Conservation (phyloP, 2,113 vertebrate genomes). For the Coryphaenoides rupestris region DNA sequence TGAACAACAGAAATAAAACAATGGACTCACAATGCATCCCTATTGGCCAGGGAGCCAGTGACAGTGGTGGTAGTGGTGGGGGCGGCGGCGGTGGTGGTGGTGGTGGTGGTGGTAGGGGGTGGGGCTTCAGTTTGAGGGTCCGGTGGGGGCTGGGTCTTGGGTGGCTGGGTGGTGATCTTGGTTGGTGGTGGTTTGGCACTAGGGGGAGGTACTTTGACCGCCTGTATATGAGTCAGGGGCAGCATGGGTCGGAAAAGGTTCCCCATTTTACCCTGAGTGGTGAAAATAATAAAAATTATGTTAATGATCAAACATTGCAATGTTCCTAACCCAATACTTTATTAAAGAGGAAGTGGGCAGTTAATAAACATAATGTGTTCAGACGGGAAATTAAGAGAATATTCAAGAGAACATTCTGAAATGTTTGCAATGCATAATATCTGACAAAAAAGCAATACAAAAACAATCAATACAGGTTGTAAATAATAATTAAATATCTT, state of each 20-base stretch:
- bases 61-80: conserved; percentile 64
- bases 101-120: conserved; percentile 67
- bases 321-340: too few relatives aligned
- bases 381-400: too few relatives aligned
- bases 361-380: too few relatives aligned
- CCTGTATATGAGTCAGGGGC: conserved; percentile 70
- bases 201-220: conserved; percentile 69
- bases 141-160: conserved; percentile 32
- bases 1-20: not conserved
- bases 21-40: conserved; percentile 78
- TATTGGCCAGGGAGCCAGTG: conserved; percentile 66
- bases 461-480: not conserved
- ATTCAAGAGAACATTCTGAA: not conserved
- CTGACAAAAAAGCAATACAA: not conserved
- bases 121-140: conserved; percentile 52
- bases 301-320: not conserved
- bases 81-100: conserved; percentile 59
- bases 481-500: not conserved
- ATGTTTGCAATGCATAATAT: not conserved
- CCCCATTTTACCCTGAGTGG: conserved; percentile 66
- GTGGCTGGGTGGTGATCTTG: conserved; percentile 41
- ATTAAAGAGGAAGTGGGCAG: not conserved
- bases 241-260: conserved; percentile 71
- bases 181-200: conserved; percentile 71
- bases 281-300: not conserved